These are phyloP conservation scores for Diplodus sargus DNA, from an alignment of 2,797 vertebrate species.

Conservation along the genomic window DNA sequence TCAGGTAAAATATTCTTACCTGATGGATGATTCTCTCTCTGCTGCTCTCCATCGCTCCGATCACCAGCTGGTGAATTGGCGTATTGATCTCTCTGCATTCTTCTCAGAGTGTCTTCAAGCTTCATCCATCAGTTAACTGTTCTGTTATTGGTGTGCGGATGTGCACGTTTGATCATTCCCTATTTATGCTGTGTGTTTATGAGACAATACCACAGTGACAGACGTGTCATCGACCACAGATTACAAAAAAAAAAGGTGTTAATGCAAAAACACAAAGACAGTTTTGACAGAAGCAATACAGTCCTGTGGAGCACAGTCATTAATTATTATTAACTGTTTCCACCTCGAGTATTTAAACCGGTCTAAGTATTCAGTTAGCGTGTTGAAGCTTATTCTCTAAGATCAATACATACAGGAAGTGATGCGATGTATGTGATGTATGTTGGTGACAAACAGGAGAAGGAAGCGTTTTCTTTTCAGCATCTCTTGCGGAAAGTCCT, in stretches of 20 bases:
- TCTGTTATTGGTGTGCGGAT: no score
- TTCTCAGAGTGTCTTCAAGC: not conserved
- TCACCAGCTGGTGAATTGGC: not conserved
- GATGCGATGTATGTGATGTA: not conserved
- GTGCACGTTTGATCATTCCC: fast-evolving
- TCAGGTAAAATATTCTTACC: not conserved
- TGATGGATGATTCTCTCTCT: not conserved
- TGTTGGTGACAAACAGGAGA: not conserved
- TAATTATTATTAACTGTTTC: not conserved
- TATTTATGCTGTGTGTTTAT: not conserved
- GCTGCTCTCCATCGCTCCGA: no score
- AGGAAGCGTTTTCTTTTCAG: not conserved
- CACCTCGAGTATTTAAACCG: not conserved
- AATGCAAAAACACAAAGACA: not conserved
- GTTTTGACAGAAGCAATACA: not conserved
- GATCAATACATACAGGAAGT: not conserved
- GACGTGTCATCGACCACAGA: not conserved
- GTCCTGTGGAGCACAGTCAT: no score
- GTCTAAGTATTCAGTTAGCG: not conserved
- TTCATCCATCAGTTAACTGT: not conserved
- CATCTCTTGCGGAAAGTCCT: not conserved
- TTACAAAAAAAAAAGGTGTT: not conserved
- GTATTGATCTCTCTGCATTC: slow-evolving; percentile 2
- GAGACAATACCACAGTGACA: not conserved
- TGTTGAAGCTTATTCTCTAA: not conserved